Evolutionary conservation across 1,140 invertebrate species (phyloP), one percentile per base, ranked within the genome.

Genomic region (Sogatella furcifera): DNA sequence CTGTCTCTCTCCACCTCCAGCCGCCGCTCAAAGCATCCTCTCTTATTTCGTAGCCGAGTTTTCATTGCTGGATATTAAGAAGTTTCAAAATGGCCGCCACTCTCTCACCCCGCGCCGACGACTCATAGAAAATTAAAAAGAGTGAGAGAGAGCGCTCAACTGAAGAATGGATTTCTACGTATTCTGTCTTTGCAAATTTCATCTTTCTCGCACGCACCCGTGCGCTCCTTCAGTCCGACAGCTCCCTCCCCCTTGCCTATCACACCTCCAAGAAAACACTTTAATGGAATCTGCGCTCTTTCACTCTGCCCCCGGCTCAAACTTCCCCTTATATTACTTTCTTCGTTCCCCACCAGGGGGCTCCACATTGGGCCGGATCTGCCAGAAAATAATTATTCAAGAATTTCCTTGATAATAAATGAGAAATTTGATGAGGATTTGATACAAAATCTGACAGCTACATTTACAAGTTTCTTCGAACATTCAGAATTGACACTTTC

Each of bases 31-130:
- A 31, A 49, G 31, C 59, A n/a, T 34, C 49, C 59, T 46, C 53
- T 24, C 59, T 55, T 44, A 24, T 44, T 22, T 54, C 46, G 17
- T 17, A 44, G 56, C 34, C 57, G 63, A 64, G 63, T 62, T 64
- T 64, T 64, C 63, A 64, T 64, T 61, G 59, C 64, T 59, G 63
- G 63, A 67, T 67, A 67, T 67, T 67, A 67, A 67, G 65, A 67
- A 67, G 64, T 67, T 67, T 65, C 65, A 67, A 67, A 67, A 67
- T 67, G 65, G 65, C 65, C 61, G 65, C 63, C 34, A 10, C 34
- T 38, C 34, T 38, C 34, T 38, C 34, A 38, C 34, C 34, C 34
- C 34, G 34, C 34, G 34, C 34, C 34, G 43, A 55, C 46, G 49
- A 65, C 54, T 65, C 64, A 65, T 65, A 52, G 64, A 67, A 65